Evolutionary conservation across 1,140 invertebrate genomes (phyloP), one percentile per base, ranked within the genome.

Genomic region (Drosophila erecta): DNA sequence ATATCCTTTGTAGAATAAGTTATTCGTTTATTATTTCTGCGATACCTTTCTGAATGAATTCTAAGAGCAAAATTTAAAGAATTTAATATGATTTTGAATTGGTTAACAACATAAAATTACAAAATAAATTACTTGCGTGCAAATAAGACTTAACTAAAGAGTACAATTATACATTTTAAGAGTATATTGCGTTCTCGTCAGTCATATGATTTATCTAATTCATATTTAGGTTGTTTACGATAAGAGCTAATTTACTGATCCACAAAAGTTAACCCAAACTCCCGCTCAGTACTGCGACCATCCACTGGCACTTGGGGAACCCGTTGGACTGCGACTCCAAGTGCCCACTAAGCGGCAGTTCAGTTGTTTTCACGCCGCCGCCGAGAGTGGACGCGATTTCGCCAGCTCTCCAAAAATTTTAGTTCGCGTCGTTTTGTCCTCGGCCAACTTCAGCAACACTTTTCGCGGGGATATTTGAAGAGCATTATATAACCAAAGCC

Each of bases 341-440:
- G 37, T 17, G 38, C 17, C 17, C 20, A 56, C 20, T 22, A 35
- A 47, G 43, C 62, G 53, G 69, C 79, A 83, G 79, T 84, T 75
- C 79, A 83, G 79, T 84, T 75, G 80, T 65, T 75, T 84, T 77
- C 64, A 77, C 47, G 62, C 66, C 75, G 79, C 56, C 58, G 79
- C 43, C 38, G 67, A 84, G 80, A 57, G 73, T 79, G 70, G 80
- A 75, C 79, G 76, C 64, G 75, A 33, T 79, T 69, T 40, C 17
- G 44, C 35, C 56, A 57, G 37, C 38, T 47, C 46, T 46, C 59
- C 20, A n/a, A 15, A 47, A 75, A 40, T 44, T 58, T 59, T n/a
- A 24, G 3, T 83, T 57, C 64, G 67, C 70, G 62, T 57, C 51
- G 50, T n/a, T 24, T 17, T 66, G 46, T 55, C 62, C 41, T 69